A percentile compares a stretch with the other conserved stretches of the same genome.
These are phyloP conservation scores for Onychomys torridus DNA, from an alignment of 2,797 vertebrate species.

Conservation along the genomic window DNA sequence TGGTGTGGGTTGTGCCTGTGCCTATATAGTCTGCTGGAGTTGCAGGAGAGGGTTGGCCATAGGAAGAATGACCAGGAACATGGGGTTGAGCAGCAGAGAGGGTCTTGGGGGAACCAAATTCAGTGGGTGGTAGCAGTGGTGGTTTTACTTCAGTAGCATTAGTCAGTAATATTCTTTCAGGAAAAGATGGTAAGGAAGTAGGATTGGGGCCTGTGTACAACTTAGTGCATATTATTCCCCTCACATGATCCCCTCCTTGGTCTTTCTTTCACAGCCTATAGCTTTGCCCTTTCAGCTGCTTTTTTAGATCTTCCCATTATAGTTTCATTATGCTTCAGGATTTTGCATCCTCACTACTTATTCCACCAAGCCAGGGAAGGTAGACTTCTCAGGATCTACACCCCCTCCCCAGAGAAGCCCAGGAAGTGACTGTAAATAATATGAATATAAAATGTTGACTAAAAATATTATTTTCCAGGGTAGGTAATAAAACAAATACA, in stretches of 20 bases:
- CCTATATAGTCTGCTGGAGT: no score
- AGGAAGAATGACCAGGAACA: no score
- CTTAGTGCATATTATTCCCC: background rate
- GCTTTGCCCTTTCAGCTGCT: background rate
- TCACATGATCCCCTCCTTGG: background rate
- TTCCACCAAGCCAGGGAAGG: background rate
- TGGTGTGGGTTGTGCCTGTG: no score
- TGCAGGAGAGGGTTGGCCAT: no score
- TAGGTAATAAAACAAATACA: constrained; percentile 18
- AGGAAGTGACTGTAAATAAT: background rate
- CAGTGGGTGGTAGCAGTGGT: no score
- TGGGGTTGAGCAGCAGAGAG: no score
- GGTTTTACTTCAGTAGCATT: background rate
- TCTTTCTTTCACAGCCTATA: background rate
- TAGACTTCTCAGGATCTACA: background rate
- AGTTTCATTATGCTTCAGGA: background rate
- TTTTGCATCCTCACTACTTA: background rate
- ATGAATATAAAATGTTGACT: background rate
- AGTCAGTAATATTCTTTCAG: background rate
- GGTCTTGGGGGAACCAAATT: no score
- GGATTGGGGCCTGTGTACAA: no score
- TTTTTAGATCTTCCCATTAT: background rate
- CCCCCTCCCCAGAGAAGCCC: background rate
- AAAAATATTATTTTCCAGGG: constrained; percentile 1
- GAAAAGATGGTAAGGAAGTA: background rate